Evolutionary conservation across 2,797 vertebrate genomes (phyloP).

Genomic region (Aplochiton taeniatus): DNA sequence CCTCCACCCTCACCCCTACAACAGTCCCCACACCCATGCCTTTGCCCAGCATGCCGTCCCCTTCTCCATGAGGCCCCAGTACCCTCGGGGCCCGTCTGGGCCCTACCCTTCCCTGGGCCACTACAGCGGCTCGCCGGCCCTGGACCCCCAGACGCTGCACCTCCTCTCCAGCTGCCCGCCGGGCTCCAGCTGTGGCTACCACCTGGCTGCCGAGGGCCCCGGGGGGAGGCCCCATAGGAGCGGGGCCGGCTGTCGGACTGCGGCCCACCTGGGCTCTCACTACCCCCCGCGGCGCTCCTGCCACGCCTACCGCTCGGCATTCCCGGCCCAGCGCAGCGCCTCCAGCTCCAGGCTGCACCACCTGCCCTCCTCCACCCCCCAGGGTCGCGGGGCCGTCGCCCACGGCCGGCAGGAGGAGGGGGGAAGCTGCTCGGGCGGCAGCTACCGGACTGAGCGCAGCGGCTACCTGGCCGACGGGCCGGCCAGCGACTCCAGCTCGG

Average conservation of each 20-base stretch:
- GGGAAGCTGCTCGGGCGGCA: conserved; percentile 89
- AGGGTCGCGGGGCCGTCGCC: conserved; percentile 35
- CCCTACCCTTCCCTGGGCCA: conserved; percentile 75
- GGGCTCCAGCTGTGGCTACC: conserved; percentile 70
- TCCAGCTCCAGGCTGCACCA: conserved; percentile 72
- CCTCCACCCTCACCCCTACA: conserved; percentile 80
- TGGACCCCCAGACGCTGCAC: conserved; percentile 77
- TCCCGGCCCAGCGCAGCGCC: conserved; percentile 64
- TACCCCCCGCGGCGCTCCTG: conserved; percentile 71
- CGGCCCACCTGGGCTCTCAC: conserved; percentile 52
- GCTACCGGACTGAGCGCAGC: conserved; percentile 90
- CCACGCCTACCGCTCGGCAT: conserved; percentile 72
- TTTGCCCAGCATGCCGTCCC: conserved; percentile 77
- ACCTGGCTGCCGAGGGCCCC: conserved; percentile 61
- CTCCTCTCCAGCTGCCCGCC: conserved; percentile 77
- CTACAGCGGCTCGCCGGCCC: conserved; percentile 79
- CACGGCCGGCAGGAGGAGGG: conserved; percentile 81
- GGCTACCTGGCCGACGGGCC: conserved; percentile 95
- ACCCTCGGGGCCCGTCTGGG: conserved; percentile 72
- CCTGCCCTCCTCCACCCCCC: conserved; percentile 20
- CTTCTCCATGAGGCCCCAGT: conserved; percentile 78
- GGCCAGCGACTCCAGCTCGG: conserved; percentile 95
- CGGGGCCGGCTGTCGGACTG: conserved; percentile 62
- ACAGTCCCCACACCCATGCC: conserved; percentile 81
- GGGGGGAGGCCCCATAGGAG: conserved; percentile 69